phyloP scores from a whole-genome alignment of 2,797 vertebrate genomes.

The Florisuga fusca region DNA sequence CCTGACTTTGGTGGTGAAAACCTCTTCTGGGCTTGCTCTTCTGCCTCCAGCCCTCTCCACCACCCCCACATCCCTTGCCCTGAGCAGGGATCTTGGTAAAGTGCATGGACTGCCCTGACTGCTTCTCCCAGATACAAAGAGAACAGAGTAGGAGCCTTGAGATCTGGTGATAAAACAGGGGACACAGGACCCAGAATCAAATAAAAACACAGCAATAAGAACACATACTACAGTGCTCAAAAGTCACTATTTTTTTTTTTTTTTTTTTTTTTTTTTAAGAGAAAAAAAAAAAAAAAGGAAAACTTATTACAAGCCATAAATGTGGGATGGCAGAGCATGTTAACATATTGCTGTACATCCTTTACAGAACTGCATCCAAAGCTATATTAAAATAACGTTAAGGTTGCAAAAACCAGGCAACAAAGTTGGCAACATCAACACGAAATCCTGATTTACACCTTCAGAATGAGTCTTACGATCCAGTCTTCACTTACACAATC shows the following conservation, averaged over 20 bases:
- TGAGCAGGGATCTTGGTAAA: background rate
- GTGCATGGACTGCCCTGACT: rapidly evolving
- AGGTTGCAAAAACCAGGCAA: slow-evolving; percentile 68
- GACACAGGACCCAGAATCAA: background rate
- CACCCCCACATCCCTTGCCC: background rate
- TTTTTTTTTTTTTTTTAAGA: background rate
- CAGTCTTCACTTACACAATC: slow-evolving; percentile 22
- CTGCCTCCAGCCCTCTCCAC: background rate
- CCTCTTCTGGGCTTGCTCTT: background rate
- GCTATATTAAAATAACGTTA: slow-evolving; percentile 59
- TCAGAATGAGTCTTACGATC: background rate
- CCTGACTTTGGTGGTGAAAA: background rate
- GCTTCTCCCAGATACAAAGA: background rate
- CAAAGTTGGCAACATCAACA: slow-evolving; percentile 63
- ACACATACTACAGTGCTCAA: slow-evolving; percentile 2
- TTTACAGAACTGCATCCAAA: slow-evolving; percentile 63
- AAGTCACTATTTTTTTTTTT: slow-evolving; percentile 6
- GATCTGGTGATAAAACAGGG: background rate
- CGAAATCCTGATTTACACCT: slow-evolving; percentile 45
- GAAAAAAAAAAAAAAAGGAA: background rate
- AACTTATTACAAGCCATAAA: slow-evolving; percentile 63
- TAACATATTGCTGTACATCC: slow-evolving; percentile 71
- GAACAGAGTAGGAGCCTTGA: background rate
- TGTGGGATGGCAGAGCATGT: slow-evolving; percentile 67
- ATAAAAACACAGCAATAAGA: background rate